Percentiles rank a stretch among this genome's conserved stretches.
Conservation (phyloP, 2,113 vertebrate species). For the Leptodactylus fuscus region DNA sequence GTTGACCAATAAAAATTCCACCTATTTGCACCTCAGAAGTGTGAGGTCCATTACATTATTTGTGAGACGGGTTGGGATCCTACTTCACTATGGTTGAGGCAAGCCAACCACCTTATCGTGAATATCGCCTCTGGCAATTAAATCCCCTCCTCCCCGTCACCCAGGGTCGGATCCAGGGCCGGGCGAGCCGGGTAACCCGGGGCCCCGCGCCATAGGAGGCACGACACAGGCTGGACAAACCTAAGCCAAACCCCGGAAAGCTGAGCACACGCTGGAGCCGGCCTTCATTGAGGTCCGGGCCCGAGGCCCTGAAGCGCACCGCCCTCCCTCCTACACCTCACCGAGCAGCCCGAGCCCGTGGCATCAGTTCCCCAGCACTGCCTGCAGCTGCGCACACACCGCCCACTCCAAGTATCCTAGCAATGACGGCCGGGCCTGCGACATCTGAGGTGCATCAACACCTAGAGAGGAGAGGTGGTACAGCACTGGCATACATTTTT, state of each 20-base stretch:
- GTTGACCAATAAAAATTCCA: too few species aligned
- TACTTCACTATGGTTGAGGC: too few species aligned
- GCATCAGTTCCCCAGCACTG: constrained; percentile 45
- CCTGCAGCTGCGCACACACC: constrained; percentile 53
- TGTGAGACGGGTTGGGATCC: too few species aligned
- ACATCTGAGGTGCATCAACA: neutral
- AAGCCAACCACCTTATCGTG: too few species aligned
- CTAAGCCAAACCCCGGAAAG: neutral
- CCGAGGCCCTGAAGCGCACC: constrained; percentile 10
- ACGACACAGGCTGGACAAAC: constrained; percentile 49
- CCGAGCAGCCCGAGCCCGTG: constrained; percentile 42
- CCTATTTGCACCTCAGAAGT: too few species aligned
- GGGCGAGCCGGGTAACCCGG: too few species aligned
- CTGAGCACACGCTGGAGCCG: neutral
- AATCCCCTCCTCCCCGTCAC: too few species aligned
- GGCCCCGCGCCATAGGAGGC: too few species aligned
- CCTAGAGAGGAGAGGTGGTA: neutral
- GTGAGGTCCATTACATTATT: too few species aligned
- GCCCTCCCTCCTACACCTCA: constrained; percentile 32
- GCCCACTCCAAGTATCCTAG: constrained; percentile 64
- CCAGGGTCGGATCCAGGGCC: too few species aligned
- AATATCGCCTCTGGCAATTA: too few species aligned
- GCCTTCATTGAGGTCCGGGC: constrained; percentile 25
- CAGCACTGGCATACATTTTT: too few species aligned
- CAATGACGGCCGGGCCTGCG: constrained; percentile 60